Evolutionary conservation across 1,140 invertebrate genomes (phyloP).

Genomic region (Leptoteleia sp.): DNA sequence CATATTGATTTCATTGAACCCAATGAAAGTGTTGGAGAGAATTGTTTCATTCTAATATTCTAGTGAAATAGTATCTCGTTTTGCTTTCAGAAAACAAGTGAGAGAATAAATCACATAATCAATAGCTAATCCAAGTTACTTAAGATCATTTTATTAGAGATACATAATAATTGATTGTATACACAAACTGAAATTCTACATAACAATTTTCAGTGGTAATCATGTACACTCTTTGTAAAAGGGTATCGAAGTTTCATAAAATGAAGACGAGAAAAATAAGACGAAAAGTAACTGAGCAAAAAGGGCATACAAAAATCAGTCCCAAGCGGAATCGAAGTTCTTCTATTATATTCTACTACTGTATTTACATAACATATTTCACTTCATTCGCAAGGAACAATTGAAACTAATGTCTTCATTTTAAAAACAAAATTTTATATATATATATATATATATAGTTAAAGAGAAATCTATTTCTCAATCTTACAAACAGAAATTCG

Average conservation of each 20-base stretch:
- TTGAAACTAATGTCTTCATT: slow-evolving; percentile 30
- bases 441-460: no score
- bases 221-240: slow-evolving; percentile 48
- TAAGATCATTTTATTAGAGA: slow-evolving; percentile 62
- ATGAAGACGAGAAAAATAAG: slow-evolving; percentile 13
- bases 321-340: slow-evolving; percentile 53
- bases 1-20: no score
- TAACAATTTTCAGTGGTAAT: slow-evolving; percentile 55
- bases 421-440: slow-evolving; percentile 14
- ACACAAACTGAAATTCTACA: slow-evolving; percentile 60
- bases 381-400: slow-evolving; percentile 57
- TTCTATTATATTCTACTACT: slow-evolving; percentile 38
- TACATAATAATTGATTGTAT: slow-evolving; percentile 60
- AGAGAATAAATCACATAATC: background rate
- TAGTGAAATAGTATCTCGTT: no score
- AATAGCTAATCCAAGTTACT: slow-evolving; percentile 36
- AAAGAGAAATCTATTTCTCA: no score
- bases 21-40: no score
- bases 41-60: no score
- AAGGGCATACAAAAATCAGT: slow-evolving; percentile 52
- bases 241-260: slow-evolving; percentile 31
- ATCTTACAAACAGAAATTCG: slow-evolving; percentile 12
- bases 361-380: slow-evolving; percentile 59
- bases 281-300: slow-evolving; percentile 46
- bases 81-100: no score